Evolutionary conservation across 2,797 vertebrate species (phyloP), one percentile per base, ranked within the genome.

Genomic region (Tokudaia tokunoshimensis): DNA sequence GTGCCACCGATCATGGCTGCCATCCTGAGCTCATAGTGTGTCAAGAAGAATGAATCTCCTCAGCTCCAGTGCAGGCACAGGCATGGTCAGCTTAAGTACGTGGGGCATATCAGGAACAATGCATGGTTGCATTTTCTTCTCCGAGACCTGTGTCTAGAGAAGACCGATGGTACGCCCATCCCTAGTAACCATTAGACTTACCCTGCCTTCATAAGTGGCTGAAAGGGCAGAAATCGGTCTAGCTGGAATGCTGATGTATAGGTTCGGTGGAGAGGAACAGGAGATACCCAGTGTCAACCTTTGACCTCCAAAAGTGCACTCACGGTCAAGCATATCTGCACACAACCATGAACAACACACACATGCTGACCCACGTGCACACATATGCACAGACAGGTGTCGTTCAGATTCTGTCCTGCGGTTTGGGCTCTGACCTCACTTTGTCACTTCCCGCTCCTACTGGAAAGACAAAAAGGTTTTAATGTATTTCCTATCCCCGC

Each of bases 281-380:
- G 41, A 52, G 67, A 75, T 20, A 44, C 52, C 26, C n/a, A 22
- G 0, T 13, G 26, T 31, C 9, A 26, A 19, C n/a, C 26, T 20
- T 14, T 41, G n/a, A 7, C 70, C n/a, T 75, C 52, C 67, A 88
- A 41, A 74, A 57, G n/a, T 26, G 20, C 65, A 55, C 7, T 4
- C 63, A 52, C 19, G 47, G 65, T 26, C 65, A 55, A 29, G 22
- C 52, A 74, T 15, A 14, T 22, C 11, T 59, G 15, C n/a, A 75
- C 24, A 37, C 34, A 50, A 31, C 41, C 4, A 7, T 17, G 29
- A 26, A 4, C 8, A 41, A 24, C 83, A 52, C 50, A 88, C 67
- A 13, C 2, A 0, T 37, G 52, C 2, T 19, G n/a, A 75, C 2
- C 44, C 67, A 13, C 2, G 0, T 37, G n/a, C 3, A 41, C 50